Evolutionary conservation across 2,113 vertebrate genomes (phyloP), one percentile per base, ranked within the genome.

Genomic region (Micronisus gabar): DNA sequence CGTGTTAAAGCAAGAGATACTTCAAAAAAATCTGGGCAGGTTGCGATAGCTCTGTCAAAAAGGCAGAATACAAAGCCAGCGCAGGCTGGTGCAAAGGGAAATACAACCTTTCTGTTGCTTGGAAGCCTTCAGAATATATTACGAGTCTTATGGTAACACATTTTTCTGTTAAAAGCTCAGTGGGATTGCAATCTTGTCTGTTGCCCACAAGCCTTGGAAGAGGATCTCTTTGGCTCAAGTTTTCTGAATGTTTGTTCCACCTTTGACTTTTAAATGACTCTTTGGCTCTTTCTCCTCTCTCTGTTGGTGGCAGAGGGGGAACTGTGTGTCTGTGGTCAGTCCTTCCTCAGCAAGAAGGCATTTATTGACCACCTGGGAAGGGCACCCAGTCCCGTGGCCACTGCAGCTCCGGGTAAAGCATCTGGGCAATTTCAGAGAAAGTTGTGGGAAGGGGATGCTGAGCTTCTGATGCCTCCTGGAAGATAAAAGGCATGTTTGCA

Each of bases 351-450:
- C 53, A 17, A 22, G 36, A 7, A 13, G 30, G 50, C 27, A 34
- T 53, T 56, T 40, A 9, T 6, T 18, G 55, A 13, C 34, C 48
- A 8, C 55, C 16, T 36, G 86, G 82, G 85, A 75, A 11, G 53
- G 0, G 6, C 56, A 47, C 45, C 71, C 13, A 9, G 66, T 26
- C 56, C 48, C 2, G 0, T 0, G 2, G 47, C 58, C 1, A 2
- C 55, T 34, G 25, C 36, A 25, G 22, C 41, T 13, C 3, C 16
- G 66, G 52, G 36, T 27, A 16, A 19, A 79, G 36, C 68, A n/a
- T 36, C 80, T 52, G 19, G 18, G 73, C 45, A n/a, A 6, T 48
- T 67, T 47, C 43, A 38, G 78, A 73, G 80, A 4, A 29, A 47
- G 41, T 8, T 70, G 26, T 27, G 40, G 63, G 52, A 66, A 78